A percentile compares a stretch with the other conserved stretches of the same genome.
These are phyloP conservation scores for Plebejus argus DNA, from an alignment of 2,888 invertebrate genomes.

Conservation along the genomic window DNA sequence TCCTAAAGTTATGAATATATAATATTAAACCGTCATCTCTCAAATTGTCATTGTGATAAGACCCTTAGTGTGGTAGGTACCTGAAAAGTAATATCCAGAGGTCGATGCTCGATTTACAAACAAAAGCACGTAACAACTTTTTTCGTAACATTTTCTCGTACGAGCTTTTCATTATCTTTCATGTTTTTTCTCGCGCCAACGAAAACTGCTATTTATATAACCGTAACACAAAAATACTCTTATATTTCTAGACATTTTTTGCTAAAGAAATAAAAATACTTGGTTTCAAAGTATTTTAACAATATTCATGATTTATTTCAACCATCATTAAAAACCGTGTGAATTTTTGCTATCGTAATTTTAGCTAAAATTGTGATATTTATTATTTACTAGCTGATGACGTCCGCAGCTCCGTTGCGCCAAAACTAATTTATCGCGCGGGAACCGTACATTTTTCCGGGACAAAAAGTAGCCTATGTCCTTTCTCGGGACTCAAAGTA, in stretches of 20 bases:
- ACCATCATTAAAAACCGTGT: background rate
- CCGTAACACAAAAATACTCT: background rate
- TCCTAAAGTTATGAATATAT: too few relatives aligned
- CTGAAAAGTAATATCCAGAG: background rate
- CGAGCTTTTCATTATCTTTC: conserved; percentile 2
- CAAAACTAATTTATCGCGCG: too few relatives aligned
- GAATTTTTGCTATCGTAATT: background rate
- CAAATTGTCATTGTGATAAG: too few relatives aligned
- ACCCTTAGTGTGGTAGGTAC: background rate
- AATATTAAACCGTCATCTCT: too few relatives aligned
- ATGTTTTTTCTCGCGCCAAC: background rate
- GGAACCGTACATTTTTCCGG: too few relatives aligned
- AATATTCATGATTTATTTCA: background rate
- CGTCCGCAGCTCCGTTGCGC: too few relatives aligned
- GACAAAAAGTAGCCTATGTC: too few relatives aligned
- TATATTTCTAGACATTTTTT: background rate
- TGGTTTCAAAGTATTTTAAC: background rate
- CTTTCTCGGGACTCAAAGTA: too few relatives aligned
- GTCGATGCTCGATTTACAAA: background rate
- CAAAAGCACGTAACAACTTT: background rate
- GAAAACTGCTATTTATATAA: background rate
- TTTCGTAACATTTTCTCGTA: background rate
- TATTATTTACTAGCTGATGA: too few relatives aligned
- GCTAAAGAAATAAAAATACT: background rate
- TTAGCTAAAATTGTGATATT: too few relatives aligned